A percentile compares a stretch with the other conserved stretches of the same genome.
phyloP scores from a whole-genome alignment of 2,113 vertebrate species.

The human region DNA sequence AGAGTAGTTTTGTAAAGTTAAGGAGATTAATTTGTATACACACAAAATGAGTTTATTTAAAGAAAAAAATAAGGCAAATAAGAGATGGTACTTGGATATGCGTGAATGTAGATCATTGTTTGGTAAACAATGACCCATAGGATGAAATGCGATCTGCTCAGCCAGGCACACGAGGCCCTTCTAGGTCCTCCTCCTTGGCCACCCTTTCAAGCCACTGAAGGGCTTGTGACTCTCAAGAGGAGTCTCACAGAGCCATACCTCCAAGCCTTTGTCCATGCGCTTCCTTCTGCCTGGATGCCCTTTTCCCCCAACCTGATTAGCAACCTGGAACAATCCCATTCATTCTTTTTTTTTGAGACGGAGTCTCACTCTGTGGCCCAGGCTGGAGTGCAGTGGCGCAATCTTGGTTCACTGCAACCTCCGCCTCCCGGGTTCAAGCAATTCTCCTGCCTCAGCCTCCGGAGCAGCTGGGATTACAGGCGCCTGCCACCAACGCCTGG shows the following conservation, averaged over 20 bases:
- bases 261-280: background rate
- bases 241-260: background rate
- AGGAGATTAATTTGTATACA: background rate
- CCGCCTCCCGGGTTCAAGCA: too few species aligned
- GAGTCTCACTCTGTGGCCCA: too few species aligned
- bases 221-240: fast-evolving
- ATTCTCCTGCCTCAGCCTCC: too few species aligned
- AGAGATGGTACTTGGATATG: background rate
- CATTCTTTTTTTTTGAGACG: background rate
- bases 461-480: too few species aligned
- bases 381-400: too few species aligned
- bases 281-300: background rate
- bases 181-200: background rate
- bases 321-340: background rate
- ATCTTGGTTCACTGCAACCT: too few species aligned
- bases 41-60: background rate
- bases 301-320: background rate
- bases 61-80: background rate
- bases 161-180: background rate
- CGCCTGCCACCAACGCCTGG: too few species aligned
- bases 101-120: background rate
- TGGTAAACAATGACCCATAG: background rate
- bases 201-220: background rate
- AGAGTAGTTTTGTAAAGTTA: background rate
- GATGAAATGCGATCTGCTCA: background rate